A percentile compares a stretch with the other conserved stretches of the same genome.
Conservation (phyloP, 2,888 invertebrate genomes). For the Drosophila nr. perissopoda region DNA sequence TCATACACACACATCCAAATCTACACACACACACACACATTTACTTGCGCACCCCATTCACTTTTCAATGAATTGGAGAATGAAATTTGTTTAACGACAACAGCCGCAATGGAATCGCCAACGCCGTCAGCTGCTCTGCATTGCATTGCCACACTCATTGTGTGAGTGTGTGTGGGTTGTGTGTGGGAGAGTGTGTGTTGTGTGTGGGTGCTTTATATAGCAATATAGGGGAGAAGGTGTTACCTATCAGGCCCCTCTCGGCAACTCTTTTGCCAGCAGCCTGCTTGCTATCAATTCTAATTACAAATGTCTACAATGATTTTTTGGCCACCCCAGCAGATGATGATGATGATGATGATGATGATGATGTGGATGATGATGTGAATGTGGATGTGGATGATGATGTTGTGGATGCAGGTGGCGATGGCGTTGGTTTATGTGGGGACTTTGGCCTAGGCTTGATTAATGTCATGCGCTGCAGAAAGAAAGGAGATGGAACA, state of each 20-base stretch:
- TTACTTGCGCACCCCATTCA: not conserved
- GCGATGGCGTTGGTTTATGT: conserved; percentile 42
- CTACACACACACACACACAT: not conserved
- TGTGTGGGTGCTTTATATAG: conserved; percentile 6
- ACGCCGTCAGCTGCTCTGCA: conserved; percentile 19
- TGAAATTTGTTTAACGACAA: conserved; percentile 78
- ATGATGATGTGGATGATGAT: conserved; percentile 31
- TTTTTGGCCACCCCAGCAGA: conserved; percentile 71
- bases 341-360: conserved; percentile 20
- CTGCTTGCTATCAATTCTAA: conserved; percentile 83
- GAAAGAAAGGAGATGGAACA: conserved; percentile 23
- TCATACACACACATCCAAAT: not conserved
- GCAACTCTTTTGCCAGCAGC: conserved; percentile 6
- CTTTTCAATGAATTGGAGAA: conserved; percentile 40
- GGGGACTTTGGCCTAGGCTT: conserved; percentile 60
- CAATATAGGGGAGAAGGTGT: not conserved
- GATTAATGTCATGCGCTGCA: conserved; percentile 71
- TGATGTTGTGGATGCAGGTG: conserved; percentile 37
- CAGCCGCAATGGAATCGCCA: conserved; percentile 42
- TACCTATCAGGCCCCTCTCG: not conserved
- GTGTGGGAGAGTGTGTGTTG: not conserved
- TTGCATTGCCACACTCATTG: conserved; percentile 42
- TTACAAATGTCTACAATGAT: conserved; percentile 85
- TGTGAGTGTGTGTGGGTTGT: conserved; percentile 1
- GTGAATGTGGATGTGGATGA: conserved; percentile 25